Conservation (phyloP, 1,140 invertebrate species). For the Diuraphis noxia region DNA sequence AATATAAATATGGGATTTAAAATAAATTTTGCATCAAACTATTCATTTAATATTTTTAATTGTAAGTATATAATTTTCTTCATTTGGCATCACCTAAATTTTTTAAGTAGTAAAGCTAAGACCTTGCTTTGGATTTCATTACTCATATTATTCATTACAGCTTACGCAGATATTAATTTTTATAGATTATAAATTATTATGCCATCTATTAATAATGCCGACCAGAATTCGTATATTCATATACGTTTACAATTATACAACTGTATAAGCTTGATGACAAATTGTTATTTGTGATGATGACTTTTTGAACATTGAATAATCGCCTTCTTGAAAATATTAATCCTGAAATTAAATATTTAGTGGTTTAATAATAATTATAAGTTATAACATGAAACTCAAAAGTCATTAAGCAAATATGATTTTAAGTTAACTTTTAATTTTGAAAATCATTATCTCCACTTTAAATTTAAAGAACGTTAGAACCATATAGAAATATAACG, state of each 20-base stretch:
- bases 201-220: not conserved
- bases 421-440: not conserved
- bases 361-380: not conserved
- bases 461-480: not conserved
- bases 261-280: not conserved
- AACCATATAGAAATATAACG: not conserved
- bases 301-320: not conserved
- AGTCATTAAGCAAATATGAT: not conserved
- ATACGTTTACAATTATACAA: not conserved
- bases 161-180: not conserved
- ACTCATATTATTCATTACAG: not conserved
- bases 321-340: not conserved
- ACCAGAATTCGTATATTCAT: not conserved
- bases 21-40: not conserved
- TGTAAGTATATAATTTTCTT: not conserved
- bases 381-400: not conserved
- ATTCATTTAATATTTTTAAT: not conserved
- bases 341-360: not conserved
- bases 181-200: not conserved
- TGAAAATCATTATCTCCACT: not conserved
- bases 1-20: not conserved
- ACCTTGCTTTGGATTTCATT: not conserved
- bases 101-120: too few species aligned
- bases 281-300: not conserved
- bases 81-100: not conserved